Conservation (phyloP, 2,797 vertebrate species). For the Antrozous pallidus region DNA sequence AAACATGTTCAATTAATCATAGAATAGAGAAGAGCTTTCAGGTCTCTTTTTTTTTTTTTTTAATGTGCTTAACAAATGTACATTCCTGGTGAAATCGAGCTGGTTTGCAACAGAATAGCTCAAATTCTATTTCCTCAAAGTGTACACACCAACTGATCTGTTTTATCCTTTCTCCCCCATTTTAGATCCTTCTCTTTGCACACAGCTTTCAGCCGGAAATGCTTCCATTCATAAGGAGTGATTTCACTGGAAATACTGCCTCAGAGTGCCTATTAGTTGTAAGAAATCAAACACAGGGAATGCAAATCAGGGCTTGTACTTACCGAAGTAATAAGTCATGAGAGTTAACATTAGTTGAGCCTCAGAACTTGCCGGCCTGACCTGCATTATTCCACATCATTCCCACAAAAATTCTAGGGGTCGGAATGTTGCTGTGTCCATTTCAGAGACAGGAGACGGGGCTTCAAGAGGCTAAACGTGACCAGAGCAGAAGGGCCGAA, state of each 20-base stretch:
- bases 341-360: background rate
- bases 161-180: background rate
- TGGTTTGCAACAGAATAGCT: slow-evolving; percentile 26
- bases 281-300: background rate
- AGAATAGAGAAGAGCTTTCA: slow-evolving; percentile 74
- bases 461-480: background rate
- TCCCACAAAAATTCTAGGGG: background rate
- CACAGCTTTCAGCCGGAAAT: background rate
- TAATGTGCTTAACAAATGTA: slow-evolving; percentile 63
- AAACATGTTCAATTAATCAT: slow-evolving; percentile 79
- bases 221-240: background rate
- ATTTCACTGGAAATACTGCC: background rate
- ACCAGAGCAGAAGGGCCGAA: background rate
- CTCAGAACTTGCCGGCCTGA: background rate
- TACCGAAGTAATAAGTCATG: background rate
- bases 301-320: background rate
- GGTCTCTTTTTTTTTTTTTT: slow-evolving; percentile 33
- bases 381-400: background rate
- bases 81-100: slow-evolving; percentile 40
- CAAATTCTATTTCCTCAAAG: background rate
- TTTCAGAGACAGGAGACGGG: background rate
- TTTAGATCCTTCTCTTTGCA: background rate
- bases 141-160: background rate
- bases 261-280: background rate
- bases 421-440: background rate